Evolutionary conservation across 2,113 vertebrate species (phyloP).

Genomic region (Zeus faber): DNA sequence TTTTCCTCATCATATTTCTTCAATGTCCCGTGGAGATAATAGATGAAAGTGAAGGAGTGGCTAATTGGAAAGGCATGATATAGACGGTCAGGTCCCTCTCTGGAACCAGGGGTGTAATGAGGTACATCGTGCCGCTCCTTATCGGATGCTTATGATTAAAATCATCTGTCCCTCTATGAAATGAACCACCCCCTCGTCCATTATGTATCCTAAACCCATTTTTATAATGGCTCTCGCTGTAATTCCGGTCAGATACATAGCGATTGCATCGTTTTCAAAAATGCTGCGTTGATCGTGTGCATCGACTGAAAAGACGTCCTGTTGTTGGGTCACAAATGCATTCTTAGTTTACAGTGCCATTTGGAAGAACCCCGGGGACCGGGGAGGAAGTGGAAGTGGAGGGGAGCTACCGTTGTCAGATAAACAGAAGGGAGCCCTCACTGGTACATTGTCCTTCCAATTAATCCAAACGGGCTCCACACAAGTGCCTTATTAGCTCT

Average conservation of each 20-base stretch:
- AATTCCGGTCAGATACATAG: conserved; percentile 26
- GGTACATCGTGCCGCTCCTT: conserved; percentile 46
- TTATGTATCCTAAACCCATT: no score
- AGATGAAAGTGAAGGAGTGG: conserved; percentile 20
- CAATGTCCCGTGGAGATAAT: conserved; percentile 12
- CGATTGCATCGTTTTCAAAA: no score
- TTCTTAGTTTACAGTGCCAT: conserved; percentile 52
- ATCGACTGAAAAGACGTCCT: conserved; percentile 66
- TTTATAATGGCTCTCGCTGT: conserved; percentile 44
- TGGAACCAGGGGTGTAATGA: conserved; percentile 46
- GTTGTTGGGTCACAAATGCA: conserved; percentile 59
- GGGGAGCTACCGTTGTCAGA: conserved; percentile 42
- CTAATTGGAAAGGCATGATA: conserved; percentile 57
- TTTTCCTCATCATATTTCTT: no score
- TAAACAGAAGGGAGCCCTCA: conserved; percentile 47
- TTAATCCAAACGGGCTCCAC: conserved; percentile 54
- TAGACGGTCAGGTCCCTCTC: conserved; percentile 32
- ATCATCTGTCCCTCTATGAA: conserved; percentile 52
- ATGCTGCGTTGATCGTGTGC: conserved; percentile 67
- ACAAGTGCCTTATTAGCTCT: conserved; percentile 14
- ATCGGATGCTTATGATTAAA: conserved; percentile 53
- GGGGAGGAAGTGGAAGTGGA: conserved; percentile 51
- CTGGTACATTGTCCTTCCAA: conserved; percentile 59
- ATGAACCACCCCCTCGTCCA: conserved; percentile 30
- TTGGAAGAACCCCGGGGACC: conserved; percentile 58